phyloP scores from a whole-genome alignment of 2,797 vertebrate genomes.

The Notoglanidium macrostoma region DNA sequence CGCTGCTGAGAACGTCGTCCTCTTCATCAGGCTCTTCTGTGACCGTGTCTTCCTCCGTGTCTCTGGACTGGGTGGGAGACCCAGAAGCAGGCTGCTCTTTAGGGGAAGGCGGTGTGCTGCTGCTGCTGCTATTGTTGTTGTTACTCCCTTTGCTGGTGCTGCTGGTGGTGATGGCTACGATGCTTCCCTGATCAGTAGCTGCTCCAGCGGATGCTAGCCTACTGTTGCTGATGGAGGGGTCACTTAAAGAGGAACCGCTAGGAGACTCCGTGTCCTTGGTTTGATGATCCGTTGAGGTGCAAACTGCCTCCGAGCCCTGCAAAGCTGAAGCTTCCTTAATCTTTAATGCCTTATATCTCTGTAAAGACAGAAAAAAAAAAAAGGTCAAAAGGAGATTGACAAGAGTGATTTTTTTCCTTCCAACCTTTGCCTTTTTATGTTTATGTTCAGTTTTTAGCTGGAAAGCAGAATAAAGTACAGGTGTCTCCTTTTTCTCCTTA shows the following conservation, averaged over 20 bases:
- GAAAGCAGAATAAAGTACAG: not conserved
- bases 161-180: conserved; percentile 26
- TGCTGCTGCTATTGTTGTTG: not conserved
- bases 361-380: conserved; percentile 21
- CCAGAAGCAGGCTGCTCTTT: conserved; percentile 10
- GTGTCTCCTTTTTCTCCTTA: not conserved
- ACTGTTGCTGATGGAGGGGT: conserved; percentile 8
- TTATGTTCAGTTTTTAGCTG: not conserved
- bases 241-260: conserved; percentile 17
- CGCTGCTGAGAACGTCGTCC: not conserved
- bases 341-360: conserved; percentile 68
- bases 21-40: conserved; percentile 58
- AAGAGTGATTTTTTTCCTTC: not conserved
- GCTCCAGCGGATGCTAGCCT: conserved; percentile 6
- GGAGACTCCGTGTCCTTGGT: conserved; percentile 22
- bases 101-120: conserved; percentile 38
- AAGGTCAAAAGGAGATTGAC: not conserved
- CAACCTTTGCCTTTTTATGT: not conserved
- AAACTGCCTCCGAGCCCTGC: conserved; percentile 27
- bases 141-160: conserved; percentile 2
- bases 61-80: conserved; percentile 38
- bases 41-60: conserved; percentile 53
- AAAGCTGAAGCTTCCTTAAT: conserved; percentile 54
- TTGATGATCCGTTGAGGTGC: conserved; percentile 13
- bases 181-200: conserved; percentile 40